Conservation (phyloP, 2,113 vertebrate genomes). For the Ceyx margarethae region DNA sequence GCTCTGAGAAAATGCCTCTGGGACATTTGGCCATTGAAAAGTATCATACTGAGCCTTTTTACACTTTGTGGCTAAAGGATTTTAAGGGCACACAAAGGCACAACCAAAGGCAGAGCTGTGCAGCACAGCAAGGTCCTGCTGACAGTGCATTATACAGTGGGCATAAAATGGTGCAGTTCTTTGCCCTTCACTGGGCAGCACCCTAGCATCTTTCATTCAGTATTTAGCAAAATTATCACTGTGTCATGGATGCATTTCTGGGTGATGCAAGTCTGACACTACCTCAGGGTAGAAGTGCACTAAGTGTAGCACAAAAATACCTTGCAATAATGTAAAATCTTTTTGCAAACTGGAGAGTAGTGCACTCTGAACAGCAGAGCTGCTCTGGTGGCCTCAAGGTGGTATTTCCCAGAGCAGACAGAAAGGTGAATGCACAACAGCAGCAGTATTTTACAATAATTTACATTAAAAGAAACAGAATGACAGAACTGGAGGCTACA, state of each 20-base stretch:
- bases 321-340: slow-evolving; percentile 9
- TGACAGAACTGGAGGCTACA: background rate
- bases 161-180: background rate
- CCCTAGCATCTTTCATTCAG: background rate
- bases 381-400: slow-evolving; percentile 21
- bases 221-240: background rate
- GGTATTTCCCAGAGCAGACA: background rate
- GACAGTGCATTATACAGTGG: background rate
- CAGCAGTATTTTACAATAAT: background rate
- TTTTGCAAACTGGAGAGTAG: slow-evolving; percentile 12
- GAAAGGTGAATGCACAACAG: slow-evolving; percentile 4
- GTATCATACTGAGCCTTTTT: background rate
- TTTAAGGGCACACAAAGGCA: background rate
- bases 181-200: background rate
- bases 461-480: background rate
- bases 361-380: background rate
- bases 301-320: background rate
- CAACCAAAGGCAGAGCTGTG: background rate
- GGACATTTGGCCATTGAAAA: background rate
- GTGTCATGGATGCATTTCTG: slow-evolving; percentile 8
- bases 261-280: background rate
- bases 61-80: background rate
- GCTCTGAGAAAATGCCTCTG: background rate
- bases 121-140: background rate
- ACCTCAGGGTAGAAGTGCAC: slow-evolving; percentile 6